These are phyloP conservation scores for Nymphicus hollandicus DNA, from an alignment of 2,113 vertebrate species.

Conservation along the genomic window DNA sequence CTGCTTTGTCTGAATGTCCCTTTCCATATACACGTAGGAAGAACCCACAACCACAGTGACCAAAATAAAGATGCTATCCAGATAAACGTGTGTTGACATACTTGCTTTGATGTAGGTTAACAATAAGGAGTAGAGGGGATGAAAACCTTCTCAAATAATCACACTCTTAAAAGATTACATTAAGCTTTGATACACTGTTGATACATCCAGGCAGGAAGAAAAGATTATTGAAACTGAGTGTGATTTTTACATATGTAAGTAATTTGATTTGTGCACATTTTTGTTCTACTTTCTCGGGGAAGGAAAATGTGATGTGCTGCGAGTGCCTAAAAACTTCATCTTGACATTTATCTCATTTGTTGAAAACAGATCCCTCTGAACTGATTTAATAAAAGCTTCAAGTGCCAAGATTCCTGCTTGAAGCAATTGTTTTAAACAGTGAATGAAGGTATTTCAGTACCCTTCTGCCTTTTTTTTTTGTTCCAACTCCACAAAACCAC, in stretches of 20 bases:
- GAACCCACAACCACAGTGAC: neutral
- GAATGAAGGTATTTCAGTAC: conserved; percentile 26
- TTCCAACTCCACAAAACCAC: neutral
- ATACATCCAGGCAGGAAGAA: conserved; percentile 33
- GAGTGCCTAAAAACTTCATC: conserved; percentile 37
- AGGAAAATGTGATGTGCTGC: conserved; percentile 36
- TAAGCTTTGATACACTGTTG: conserved; percentile 12
- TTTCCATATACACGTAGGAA: neutral
- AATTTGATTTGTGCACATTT: conserved; percentile 56
- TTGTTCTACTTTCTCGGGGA: conserved; percentile 12
- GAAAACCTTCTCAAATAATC: conserved; percentile 42
- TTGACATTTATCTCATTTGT: conserved; percentile 60
- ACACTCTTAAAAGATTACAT: conserved; percentile 31
- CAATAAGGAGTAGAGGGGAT: neutral
- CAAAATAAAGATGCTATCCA: conserved; percentile 3
- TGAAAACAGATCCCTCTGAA: conserved; percentile 55
- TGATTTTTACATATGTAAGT: conserved; percentile 39
- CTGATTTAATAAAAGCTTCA: conserved; percentile 51
- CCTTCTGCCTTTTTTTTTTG: conserved; percentile 3
- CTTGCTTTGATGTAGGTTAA: conserved; percentile 11
- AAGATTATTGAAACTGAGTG: conserved; percentile 48
- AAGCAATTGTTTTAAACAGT: conserved; percentile 31
- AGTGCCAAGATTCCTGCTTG: conserved; percentile 49
- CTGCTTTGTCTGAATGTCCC: neutral
- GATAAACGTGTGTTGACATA: neutral